phyloP scores from a whole-genome alignment of 2,888 invertebrate genomes.

The Drosophila antonietae region DNA sequence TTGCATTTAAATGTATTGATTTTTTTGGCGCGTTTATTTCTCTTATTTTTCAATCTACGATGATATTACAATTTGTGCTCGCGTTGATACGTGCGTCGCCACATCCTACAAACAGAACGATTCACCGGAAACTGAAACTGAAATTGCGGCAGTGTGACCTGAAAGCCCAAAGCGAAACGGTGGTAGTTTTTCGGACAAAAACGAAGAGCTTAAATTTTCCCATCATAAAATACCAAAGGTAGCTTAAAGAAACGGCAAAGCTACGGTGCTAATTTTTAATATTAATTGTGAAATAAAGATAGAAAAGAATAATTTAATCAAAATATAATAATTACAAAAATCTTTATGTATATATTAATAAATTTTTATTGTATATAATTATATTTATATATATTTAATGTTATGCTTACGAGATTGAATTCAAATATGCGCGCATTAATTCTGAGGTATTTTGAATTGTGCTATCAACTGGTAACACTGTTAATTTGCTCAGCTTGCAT shows the following conservation, averaged over 20 bases:
- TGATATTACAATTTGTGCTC: conserved; percentile 7
- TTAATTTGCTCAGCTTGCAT: background rate
- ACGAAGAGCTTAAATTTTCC: conserved; percentile 11
- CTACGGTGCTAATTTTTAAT: no score
- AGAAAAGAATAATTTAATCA: background rate
- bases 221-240: conserved; percentile 11
- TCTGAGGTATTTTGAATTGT: background rate
- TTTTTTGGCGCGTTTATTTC: conserved; percentile 37
- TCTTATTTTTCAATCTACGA: conserved; percentile 27
- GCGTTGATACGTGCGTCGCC: conserved; percentile 1
- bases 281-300: background rate
- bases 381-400: no score
- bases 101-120: conserved; percentile 38
- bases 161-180: conserved; percentile 1
- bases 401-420: background rate
- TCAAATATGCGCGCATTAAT: background rate
- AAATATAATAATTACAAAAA: no score
- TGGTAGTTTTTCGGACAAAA: conserved; percentile 26
- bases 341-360: no score
- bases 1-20: conserved; percentile 23
- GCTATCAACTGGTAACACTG: conserved; percentile 20
- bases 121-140: conserved; percentile 49
- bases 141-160: conserved; percentile 12
- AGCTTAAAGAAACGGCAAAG: background rate
- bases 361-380: no score